Evolutionary conservation across 2,888 invertebrate genomes (phyloP), one percentile per base, ranked within the genome.

Genomic region (Morpho helenor): DNA sequence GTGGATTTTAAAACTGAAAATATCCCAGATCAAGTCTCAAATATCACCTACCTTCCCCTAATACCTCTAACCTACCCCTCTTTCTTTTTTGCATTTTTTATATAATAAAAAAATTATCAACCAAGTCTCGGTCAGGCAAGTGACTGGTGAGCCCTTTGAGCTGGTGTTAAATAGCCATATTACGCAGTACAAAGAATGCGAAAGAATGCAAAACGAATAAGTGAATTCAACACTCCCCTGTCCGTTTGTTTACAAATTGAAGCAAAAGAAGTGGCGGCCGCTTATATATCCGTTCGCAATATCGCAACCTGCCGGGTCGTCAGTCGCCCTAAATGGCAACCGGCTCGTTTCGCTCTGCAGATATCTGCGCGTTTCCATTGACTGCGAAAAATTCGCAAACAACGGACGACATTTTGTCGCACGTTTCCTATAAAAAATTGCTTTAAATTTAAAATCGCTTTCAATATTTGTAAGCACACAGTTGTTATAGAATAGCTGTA

Each of bases 301-400:
- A 48, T 52, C 45, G 56, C 49, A 47, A 44, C 43, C 51, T 45
- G 51, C 42, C 51, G 69, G 68, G 69, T 62, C 72, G 71, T 70
- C 70, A 72, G 68, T 66, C 74, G 73, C 70, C 71, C 72, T 72
- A 72, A 80, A 80, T 81, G 78, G 71, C 79, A 78, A 73, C 79
- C 70, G 71, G 76, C 72, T 78, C 76, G 72, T 75, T 80, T 80
- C 76, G 77, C 79, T 68, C 70, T 73, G 70, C 75, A 70, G 62
- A 62, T 53, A 68, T 66, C 58, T 60, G 66, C 63, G 65, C 66
- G 76, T 74, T 63, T 75, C 67, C 83, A 70, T 69, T 80, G 69
- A 65, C 22, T 7, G 3, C 31, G 44, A 9, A 49, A 56, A 47
- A 46, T 48, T 56, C 53, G 53, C 52, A 62, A 56, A 58, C 45